Base-by-base conservation (phyloP, 2,113 vertebrate species). In the Xenopus borealis region DNA sequence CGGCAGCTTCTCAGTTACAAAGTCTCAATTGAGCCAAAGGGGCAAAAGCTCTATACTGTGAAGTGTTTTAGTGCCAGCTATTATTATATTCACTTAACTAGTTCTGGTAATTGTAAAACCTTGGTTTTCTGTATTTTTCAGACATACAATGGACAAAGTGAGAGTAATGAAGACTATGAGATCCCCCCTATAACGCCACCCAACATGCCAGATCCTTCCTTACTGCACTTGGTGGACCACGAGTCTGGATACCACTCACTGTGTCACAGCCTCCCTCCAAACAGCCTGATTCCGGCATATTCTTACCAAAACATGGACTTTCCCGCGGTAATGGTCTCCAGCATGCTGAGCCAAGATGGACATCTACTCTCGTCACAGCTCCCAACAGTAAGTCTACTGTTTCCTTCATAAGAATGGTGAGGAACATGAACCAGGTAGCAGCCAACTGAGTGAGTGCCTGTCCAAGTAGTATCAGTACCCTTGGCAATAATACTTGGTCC, bases 121-220 rank as follows among this genome's bases (percentile, higher is more conserved):
- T 3, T 50, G 4, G 47, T 55, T 14, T 61, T 2, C 14, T 61
- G 58, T 61, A 7, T 45, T 3, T 90, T 90, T 75, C 80, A 98
- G 95, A 95, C 86, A 2, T 99, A 96, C 80, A 94, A 81, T 78
- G 81, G 94, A 72, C 97, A 99, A 89, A 91, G 61, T 1, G 90
- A 92, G 80, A 91, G 52, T 80, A 91, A 98, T 1, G 96, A 99
- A 81, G 97, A 99, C 90, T 98, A 99, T 72, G 97, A 98, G 88
- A 99, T 99, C 80, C 97, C 97, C 70, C 97, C 97, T 10, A 99
- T 99, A 85, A 98, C 97, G 0, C 97, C 97, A 72, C 97, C 97
- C 2, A 98, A 97, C 80, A 95, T 98, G 79, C 95, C 95, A 0
- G 96, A 98, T 82, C 94, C 95, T 2, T 91, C 93, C 62, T 93